Evolutionary conservation across 1,140 invertebrate species (phyloP).

Genomic region (Brachionus rubens): DNA sequence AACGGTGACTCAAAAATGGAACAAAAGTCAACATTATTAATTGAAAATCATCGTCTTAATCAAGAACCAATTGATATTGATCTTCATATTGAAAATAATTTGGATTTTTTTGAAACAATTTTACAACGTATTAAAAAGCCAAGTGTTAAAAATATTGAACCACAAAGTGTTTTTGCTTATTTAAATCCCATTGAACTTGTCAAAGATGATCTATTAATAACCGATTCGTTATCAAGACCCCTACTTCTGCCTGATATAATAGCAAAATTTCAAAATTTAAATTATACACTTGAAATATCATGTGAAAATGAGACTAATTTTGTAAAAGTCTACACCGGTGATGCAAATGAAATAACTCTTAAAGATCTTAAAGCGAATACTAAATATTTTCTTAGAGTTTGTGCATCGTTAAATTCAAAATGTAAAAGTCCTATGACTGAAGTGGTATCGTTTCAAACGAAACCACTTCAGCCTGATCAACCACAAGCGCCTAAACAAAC

Average conservation of each 20-base stretch:
- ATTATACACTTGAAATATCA: constrained; percentile 29
- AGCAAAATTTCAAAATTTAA: constrained; percentile 29
- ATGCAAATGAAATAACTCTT: constrained; percentile 62
- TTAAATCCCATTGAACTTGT: constrained; percentile 5
- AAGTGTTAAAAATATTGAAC: constrained; percentile 2
- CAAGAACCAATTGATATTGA: constrained; percentile 15
- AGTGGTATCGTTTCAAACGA: constrained; percentile 59
- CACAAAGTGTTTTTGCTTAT: constrained; percentile 20
- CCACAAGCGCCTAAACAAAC: constrained; percentile 59
- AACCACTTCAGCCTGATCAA: constrained; percentile 58
- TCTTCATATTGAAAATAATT: neutral
- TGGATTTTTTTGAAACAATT: constrained; percentile 3
- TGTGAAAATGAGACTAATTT: constrained; percentile 21
- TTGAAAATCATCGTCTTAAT: neutral
- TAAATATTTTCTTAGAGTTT: constrained; percentile 52
- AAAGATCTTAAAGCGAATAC: constrained; percentile 72
- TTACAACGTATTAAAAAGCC: neutral
- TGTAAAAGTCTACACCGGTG: constrained; percentile 49
- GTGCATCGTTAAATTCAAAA: constrained; percentile 55
- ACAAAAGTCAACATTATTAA: neutral
- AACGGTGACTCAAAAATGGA: constrained; percentile 64
- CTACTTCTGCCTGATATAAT: neutral
- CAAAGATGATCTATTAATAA: neutral
- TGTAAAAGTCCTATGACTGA: constrained; percentile 56
- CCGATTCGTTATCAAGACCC: neutral